Evolutionary conservation across 2,888 invertebrate genomes (phyloP).

Genomic region (Cephus pulcher): DNA sequence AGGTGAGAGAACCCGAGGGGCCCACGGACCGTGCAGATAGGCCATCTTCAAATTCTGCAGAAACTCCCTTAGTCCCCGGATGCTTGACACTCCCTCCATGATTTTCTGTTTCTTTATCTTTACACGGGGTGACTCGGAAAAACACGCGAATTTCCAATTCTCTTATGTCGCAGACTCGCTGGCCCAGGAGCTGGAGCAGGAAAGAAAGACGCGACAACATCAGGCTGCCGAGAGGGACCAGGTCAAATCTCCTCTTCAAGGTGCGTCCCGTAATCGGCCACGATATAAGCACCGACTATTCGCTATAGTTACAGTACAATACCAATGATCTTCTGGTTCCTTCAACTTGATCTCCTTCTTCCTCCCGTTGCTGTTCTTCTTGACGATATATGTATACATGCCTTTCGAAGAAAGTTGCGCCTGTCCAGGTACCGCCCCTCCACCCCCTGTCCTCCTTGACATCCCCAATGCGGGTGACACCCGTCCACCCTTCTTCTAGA

Average conservation of each 20-base stretch:
- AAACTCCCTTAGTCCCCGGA: background rate
- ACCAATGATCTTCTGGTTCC: background rate
- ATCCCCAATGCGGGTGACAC: background rate
- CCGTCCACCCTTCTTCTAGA: background rate
- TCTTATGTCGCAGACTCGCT: conserved; percentile 79
- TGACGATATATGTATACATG: background rate
- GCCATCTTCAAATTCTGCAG: background rate
- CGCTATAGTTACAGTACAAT: background rate
- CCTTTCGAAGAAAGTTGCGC: background rate
- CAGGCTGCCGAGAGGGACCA: conserved; percentile 80
- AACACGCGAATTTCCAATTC: conserved; percentile 17
- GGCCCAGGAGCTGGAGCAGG: conserved; percentile 89
- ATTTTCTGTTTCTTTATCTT: background rate
- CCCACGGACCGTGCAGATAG: background rate
- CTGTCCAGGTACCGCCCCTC: background rate
- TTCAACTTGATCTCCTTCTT: background rate
- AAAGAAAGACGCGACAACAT: conserved; percentile 86
- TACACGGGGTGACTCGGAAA: background rate
- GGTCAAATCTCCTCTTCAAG: conserved; percentile 87
- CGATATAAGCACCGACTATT: background rate
- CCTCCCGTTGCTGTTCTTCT: background rate
- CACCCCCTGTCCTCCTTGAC: background rate
- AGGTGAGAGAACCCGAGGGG: background rate
- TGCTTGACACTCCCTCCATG: background rate
- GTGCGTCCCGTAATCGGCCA: conserved; percentile 58